Base-by-base conservation (phyloP, 2,797 vertebrate species). In the Chaetodon trifasciatus region DNA sequence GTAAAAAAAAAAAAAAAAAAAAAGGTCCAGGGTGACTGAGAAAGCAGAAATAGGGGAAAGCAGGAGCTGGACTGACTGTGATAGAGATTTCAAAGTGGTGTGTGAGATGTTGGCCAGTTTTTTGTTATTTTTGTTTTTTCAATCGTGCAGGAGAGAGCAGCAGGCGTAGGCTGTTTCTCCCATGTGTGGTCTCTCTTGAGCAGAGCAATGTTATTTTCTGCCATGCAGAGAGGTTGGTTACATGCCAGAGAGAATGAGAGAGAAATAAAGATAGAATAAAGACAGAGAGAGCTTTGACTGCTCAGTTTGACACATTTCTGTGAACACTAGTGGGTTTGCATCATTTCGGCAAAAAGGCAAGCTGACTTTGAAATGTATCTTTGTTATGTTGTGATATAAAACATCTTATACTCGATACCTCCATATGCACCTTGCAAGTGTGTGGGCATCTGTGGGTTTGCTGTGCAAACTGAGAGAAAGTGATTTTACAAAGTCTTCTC, bases 141-240 rank as follows among this genome's bases (percentile, higher is more conserved):
- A 80, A 81, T 90, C 85, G 70, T 91, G 88, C 78, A 90, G 88
- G 88, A 93, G 82, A 88, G 84, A 88, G 91, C 86, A 92, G 89
- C 89, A 91, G 89, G 93, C 92, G 92, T 94, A 88, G 92, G 94
- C 90, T 91, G 92, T 76, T 90, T 79, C 83, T 93, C 89, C 91
- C 91, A 92, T 93, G 93, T 93, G 92, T 91, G 91, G 91, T 91
- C 88, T 90, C 90, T 88, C 83, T 93, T 66, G 85, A 91, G 76
- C 74, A 87, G 81, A 88, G 89, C 88, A 86, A 84, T 86, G 91
- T 91, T 93, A 92, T 93, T 92, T 92, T 93, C 86, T 93, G 70
- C 88, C 87, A 84, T 83, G 84, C 77, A 87, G 82, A 91, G 89
- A 90, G 74, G 82, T 89, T 92, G 92, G 92, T 89, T 85, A 62